Evolutionary conservation across 2,888 invertebrate genomes (phyloP).

Genomic region (Coelopa pilipes): DNA sequence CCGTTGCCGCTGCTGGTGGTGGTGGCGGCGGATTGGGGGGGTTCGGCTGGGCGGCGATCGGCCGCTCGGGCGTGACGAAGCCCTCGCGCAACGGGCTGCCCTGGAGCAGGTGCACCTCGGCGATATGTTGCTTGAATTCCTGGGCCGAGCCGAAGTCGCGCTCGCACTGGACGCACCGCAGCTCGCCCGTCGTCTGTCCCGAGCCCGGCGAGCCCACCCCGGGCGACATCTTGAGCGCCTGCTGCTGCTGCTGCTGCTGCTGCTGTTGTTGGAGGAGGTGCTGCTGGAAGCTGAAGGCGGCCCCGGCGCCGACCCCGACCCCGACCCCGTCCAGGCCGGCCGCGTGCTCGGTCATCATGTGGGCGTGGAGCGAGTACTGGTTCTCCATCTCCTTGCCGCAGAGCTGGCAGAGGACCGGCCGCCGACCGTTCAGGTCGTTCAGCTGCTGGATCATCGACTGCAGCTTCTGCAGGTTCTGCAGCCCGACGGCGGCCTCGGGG

Average conservation of each 20-base stretch:
- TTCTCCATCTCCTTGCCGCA: constrained; percentile 80
- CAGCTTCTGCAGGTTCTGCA: constrained; percentile 87
- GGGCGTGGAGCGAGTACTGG: constrained; percentile 73
- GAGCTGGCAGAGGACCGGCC: constrained; percentile 72
- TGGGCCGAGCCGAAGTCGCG: constrained; percentile 74
- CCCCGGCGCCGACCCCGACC: constrained; percentile 36
- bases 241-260: constrained; percentile 50
- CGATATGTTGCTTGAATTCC: constrained; percentile 77
- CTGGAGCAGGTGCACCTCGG: constrained; percentile 70
- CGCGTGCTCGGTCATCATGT: constrained; percentile 64
- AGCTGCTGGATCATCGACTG: constrained; percentile 91
- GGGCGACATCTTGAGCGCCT: constrained; percentile 57
- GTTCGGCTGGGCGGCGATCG: constrained; percentile 51
- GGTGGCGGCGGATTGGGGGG: constrained; percentile 25
- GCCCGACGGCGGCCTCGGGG: constrained; percentile 76
- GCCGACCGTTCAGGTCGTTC: constrained; percentile 79
- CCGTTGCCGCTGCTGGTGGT: constrained; percentile 30
- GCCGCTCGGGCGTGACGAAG: constrained; percentile 68
- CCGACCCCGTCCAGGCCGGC: constrained; percentile 44
- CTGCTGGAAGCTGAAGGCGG: constrained; percentile 50
- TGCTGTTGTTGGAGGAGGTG: constrained; percentile 52
- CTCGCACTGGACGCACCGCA: constrained; percentile 65
- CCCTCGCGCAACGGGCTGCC: constrained; percentile 66
- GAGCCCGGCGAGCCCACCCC: constrained; percentile 49
- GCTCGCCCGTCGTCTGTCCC: constrained; percentile 46